phyloP scores from a whole-genome alignment of 2,113 vertebrate species.

The Solea senegalensis region DNA sequence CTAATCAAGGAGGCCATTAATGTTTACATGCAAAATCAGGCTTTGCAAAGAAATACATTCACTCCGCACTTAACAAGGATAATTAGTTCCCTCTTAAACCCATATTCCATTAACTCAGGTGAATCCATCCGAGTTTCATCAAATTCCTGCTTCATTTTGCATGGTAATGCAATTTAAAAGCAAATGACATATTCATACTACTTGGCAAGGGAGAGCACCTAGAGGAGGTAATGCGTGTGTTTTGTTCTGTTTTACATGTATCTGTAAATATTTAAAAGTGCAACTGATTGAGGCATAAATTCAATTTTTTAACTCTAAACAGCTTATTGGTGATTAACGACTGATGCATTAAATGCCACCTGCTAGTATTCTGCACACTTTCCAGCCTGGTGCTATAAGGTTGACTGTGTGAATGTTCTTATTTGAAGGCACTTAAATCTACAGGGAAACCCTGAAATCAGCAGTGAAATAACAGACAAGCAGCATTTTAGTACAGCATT shows the following conservation, averaged over 20 bases:
- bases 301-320: slow-evolving; percentile 63
- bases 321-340: slow-evolving; percentile 72
- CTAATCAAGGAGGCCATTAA: slow-evolving; percentile 86
- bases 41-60: slow-evolving; percentile 79
- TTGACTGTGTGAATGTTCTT: slow-evolving; percentile 18
- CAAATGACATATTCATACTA: slow-evolving; percentile 80
- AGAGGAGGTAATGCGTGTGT: slow-evolving; percentile 65
- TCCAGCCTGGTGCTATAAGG: slow-evolving; percentile 36
- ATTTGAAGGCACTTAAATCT: slow-evolving; percentile 2
- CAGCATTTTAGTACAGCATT: too few species aligned
- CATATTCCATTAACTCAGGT: slow-evolving; percentile 87
- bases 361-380: slow-evolving; percentile 37
- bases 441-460: slow-evolving; percentile 12
- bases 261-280: slow-evolving; percentile 70
- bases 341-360: slow-evolving; percentile 52
- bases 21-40: slow-evolving; percentile 84
- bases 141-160: slow-evolving; percentile 80
- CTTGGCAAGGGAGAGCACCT: slow-evolving; percentile 55
- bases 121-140: slow-evolving; percentile 82
- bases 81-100: slow-evolving; percentile 86
- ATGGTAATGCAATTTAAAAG: slow-evolving; percentile 85
- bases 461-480: slow-evolving; percentile 19
- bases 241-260: slow-evolving; percentile 56
- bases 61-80: slow-evolving; percentile 78
- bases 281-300: slow-evolving; percentile 67